Evolutionary conservation across 2,888 invertebrate genomes (phyloP), one percentile per base, ranked within the genome.

Genomic region (Automeris io): DNA sequence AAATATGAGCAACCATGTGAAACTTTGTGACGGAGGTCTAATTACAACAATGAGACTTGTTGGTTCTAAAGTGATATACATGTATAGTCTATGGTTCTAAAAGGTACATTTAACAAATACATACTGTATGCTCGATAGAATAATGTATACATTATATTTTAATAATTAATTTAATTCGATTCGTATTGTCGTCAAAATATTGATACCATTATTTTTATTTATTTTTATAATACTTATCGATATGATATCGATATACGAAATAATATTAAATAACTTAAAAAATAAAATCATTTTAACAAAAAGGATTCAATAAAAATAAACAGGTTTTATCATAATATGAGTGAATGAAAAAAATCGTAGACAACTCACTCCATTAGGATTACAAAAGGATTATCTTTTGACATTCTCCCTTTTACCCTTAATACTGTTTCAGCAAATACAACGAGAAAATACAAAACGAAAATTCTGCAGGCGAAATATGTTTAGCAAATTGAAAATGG

Each of bases 291-390:
- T n/a, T n/a, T n/a, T n/a, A n/a, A n/a, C n/a, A n/a, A n/a, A n/a
- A n/a, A n/a, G n/a, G 29, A 16, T 26, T n/a, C 25, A 29, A 8
- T 29, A 29, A 29, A 29, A 29, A 29, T n/a, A 4, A 3, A 16
- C n/a, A 29, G 29, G n/a, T n/a, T 25, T 25, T 25, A 12, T n/a
- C n/a, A n/a, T 25, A 25, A 25, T 8, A 11, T 13, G 16, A 8
- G 12, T 13, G 13, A 16, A 16, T 29, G 16, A 16, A 32, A 31
- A 29, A 36, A 37, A 37, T 22, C 32, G 31, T 32, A 8, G 40
- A 43, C 43, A 43, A 40, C 40, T 47, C 47, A 42, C 38, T 37
- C 38, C 35, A 38, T 45, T 35, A 41, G 41, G 41, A 43, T 47
- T 42, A 45, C 40, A 22, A 33, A 26, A 37, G 35, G 23, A 42